Conservation (phyloP, 92 coral and sea anemone genomes). For the Pocillopora meandrina region DNA sequence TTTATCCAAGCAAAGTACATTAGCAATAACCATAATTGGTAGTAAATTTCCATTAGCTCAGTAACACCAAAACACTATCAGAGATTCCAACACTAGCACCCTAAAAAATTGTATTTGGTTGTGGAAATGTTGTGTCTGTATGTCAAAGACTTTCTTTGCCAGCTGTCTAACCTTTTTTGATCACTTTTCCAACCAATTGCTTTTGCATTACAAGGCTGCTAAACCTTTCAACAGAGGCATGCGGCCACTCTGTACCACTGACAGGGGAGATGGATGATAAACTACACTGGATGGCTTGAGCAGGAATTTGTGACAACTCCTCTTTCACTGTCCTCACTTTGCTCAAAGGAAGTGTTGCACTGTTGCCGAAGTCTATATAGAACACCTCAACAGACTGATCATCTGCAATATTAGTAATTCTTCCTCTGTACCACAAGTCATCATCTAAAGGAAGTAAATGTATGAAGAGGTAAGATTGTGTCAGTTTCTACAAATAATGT, state of each 20-base stretch:
- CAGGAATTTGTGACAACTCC: conserved; percentile 47
- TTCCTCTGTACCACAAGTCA: conserved; percentile 75
- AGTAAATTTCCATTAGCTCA: too few species aligned
- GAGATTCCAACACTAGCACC: too few species aligned
- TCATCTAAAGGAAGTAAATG: conserved; percentile 42
- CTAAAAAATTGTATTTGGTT: too few species aligned
- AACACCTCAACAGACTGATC: conserved; percentile 48
- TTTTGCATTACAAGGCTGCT: conserved; percentile 55
- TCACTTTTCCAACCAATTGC: conserved; percentile 65
- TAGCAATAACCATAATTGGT: too few species aligned
- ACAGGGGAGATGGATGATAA: conserved; percentile 53
- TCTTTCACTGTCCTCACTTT: conserved; percentile 58
- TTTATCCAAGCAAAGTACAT: too few species aligned
- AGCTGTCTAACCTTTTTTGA: conserved; percentile 38
- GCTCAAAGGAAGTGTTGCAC: conserved; percentile 45
- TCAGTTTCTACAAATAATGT: too few species aligned
- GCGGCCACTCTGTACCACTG: conserved; percentile 52
- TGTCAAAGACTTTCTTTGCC: neutral
- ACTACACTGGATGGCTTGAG: conserved; percentile 67
- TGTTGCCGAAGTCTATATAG: conserved; percentile 81
- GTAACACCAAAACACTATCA: too few species aligned
- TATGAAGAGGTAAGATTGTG: neutral
- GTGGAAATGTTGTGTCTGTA: too few species aligned
- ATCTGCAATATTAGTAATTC: conserved; percentile 34
- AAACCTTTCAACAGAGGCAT: conserved; percentile 54